Evolutionary conservation across 1,140 invertebrate genomes (phyloP).

Genomic region (Triops cancriformis): DNA sequence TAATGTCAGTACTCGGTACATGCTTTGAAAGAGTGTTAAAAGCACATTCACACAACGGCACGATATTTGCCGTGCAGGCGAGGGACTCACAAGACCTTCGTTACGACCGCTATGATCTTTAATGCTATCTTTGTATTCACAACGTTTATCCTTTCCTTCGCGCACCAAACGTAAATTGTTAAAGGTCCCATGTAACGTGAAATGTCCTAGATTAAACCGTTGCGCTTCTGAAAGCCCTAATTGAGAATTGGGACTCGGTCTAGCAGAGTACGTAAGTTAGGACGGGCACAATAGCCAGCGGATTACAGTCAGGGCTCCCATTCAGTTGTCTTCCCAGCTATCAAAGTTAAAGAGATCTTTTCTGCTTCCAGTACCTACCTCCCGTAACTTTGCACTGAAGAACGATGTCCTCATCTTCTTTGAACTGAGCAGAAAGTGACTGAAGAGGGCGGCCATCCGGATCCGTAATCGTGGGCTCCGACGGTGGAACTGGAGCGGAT

Average conservation of each 20-base stretch:
- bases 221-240: neutral
- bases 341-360: neutral
- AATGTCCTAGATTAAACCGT: neutral
- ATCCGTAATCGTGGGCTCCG: neutral
- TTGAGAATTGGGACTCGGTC: neutral
- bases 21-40: too few species aligned
- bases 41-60: too few species aligned
- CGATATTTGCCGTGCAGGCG: too few species aligned
- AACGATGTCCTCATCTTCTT: neutral
- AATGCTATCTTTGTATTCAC: neutral
- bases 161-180: neutral
- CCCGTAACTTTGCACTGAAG: neutral
- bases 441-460: neutral
- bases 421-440: constrained; percentile 1
- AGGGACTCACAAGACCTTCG: too few species aligned
- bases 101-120: neutral
- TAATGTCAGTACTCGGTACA: too few species aligned
- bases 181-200: neutral
- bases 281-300: neutral
- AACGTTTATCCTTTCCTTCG: neutral
- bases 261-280: neutral
- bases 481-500: neutral
- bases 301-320: neutral
- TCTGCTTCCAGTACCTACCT: neutral
- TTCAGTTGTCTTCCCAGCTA: neutral